These are phyloP conservation scores for Onthophagus sagittarius DNA, from an alignment of 2,888 invertebrate species.

Conservation along the genomic window DNA sequence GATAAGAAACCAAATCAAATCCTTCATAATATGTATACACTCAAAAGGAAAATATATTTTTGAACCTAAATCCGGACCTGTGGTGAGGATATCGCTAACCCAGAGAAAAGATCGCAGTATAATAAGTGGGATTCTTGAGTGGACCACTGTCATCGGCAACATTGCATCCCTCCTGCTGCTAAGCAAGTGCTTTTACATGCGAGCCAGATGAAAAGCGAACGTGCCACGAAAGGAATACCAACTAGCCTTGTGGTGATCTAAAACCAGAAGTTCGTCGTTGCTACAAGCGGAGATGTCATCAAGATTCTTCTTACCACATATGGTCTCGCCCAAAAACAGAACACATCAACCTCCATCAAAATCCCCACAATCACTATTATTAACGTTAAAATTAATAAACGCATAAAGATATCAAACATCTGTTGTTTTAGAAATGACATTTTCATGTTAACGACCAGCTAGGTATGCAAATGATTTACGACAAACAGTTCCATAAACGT, in stretches of 20 bases:
- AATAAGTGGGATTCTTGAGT: constrained; percentile 7
- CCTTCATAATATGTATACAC: too few species aligned
- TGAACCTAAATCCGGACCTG: constrained; percentile 4
- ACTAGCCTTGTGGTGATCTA: constrained; percentile 7
- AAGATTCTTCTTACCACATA: background rate
- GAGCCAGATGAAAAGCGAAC: background rate
- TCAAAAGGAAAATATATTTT: too few species aligned
- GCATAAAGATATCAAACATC: background rate
- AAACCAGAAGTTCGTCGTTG: background rate
- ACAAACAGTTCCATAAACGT: background rate
- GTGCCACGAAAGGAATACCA: constrained; percentile 1
- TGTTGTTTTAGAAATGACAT: background rate
- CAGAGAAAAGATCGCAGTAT: constrained; percentile 22
- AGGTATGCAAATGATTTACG: background rate
- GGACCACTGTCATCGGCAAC: background rate
- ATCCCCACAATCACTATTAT: too few species aligned
- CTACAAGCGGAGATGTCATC: background rate
- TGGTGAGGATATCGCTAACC: constrained; percentile 27
- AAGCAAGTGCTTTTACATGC: background rate
- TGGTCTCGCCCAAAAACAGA: background rate
- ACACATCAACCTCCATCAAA: background rate
- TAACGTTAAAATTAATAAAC: background rate
- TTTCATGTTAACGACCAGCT: background rate
- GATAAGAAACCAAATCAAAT: too few species aligned
- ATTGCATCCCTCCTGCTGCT: background rate